These are phyloP conservation scores for Stigmatopora nigra DNA, from an alignment of 2,113 vertebrate species.

Conservation along the genomic window DNA sequence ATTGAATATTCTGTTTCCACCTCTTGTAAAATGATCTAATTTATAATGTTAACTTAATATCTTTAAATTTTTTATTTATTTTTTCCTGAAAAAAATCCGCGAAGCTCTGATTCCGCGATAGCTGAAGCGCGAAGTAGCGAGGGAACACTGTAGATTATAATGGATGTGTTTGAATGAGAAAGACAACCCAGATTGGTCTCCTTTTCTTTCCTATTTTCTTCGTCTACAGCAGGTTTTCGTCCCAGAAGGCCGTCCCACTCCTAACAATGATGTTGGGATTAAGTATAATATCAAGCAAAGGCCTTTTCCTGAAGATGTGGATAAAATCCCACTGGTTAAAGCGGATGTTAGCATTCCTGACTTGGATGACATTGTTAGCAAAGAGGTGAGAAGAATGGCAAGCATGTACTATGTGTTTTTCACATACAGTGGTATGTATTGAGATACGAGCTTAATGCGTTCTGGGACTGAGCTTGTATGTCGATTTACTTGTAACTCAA, in stretches of 20 bases:
- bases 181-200: background rate
- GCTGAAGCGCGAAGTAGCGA: too few species aligned
- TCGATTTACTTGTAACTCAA: too few species aligned
- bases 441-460: too few species aligned
- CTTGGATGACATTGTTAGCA: conserved; percentile 90
- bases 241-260: conserved; percentile 82
- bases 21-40: too few species aligned
- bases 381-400: conserved; percentile 73
- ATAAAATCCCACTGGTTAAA: conserved; percentile 95
- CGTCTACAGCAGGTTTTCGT: conserved; percentile 79
- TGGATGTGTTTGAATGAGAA: background rate
- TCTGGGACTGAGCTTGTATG: too few species aligned
- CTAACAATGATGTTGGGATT: conserved; percentile 82
- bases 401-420: background rate
- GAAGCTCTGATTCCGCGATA: too few species aligned
- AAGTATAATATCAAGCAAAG: conserved; percentile 88
- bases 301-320: conserved; percentile 92
- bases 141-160: too few species aligned
- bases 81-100: too few species aligned
- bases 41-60: too few species aligned
- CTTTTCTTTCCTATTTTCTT: conserved; percentile 4
- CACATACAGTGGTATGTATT: too few species aligned
- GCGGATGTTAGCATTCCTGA: conserved; percentile 94
- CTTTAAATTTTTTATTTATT: too few species aligned
- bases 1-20: too few species aligned